phyloP scores from a whole-genome alignment of 92 coral and sea anemone species.

The Meandrina meandrites region DNA sequence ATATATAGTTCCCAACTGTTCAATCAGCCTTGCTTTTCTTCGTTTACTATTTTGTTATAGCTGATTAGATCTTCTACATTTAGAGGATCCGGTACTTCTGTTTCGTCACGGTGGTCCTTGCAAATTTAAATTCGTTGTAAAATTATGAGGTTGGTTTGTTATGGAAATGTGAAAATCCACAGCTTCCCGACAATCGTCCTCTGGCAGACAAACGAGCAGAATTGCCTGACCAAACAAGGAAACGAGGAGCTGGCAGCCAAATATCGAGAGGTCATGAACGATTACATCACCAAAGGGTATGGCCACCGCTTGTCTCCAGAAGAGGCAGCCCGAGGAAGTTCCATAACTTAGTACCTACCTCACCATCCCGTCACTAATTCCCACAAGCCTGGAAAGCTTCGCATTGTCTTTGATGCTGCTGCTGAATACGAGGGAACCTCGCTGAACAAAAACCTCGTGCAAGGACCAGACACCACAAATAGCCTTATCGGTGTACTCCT shows the following conservation, averaged over 20 bases:
- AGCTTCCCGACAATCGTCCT: constrained; percentile 43
- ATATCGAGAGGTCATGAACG: constrained; percentile 57
- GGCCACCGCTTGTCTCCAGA: constrained; percentile 50
- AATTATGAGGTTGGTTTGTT: constrained; percentile 53
- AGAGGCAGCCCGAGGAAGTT: constrained; percentile 18
- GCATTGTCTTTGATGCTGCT: constrained; percentile 65
- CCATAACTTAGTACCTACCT: constrained; percentile 55
- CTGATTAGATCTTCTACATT: no score
- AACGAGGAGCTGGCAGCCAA: constrained; percentile 41
- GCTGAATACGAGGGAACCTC: constrained; percentile 56
- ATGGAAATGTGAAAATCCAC: constrained; percentile 45
- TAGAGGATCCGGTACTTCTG: no score
- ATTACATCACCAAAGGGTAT: constrained; percentile 50
- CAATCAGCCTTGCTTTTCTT: no score
- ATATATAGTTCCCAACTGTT: no score
- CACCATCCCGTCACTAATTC: constrained; percentile 44
- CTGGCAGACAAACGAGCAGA: constrained; percentile 45
- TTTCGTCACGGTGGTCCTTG: no score
- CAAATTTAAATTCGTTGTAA: no score
- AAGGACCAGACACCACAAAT: constrained; percentile 65
- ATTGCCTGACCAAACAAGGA: constrained; percentile 33
- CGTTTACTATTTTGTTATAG: no score
- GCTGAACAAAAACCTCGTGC: constrained; percentile 56
- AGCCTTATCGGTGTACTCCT: constrained; percentile 61
- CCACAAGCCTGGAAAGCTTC: constrained; percentile 46